Evolutionary conservation across 2,888 invertebrate genomes (phyloP), one percentile per base, ranked within the genome.

Genomic region (Pterobdella sp.): DNA sequence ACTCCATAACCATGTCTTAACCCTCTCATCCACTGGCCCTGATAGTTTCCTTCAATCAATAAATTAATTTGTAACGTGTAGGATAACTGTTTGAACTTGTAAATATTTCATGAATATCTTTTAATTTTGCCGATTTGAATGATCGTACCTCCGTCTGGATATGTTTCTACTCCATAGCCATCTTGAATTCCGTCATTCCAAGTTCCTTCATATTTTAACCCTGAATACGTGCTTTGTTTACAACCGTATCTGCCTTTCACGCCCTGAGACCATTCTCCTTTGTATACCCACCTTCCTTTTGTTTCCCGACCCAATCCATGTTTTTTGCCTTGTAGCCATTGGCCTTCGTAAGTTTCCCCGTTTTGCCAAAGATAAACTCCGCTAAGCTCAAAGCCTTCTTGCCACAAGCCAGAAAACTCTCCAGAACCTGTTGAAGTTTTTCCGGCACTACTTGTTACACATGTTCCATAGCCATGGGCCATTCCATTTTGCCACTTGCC

Each of bases 141-240:
- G 26, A 42, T 35, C 90, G 89, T 85, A 96, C 97, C 97, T 85
- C 95, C 94, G 86, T 98, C 98, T 75, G 96, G 96, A 85, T 98
- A 98, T 75, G 95, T 96, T 86, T 98, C 98, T 69, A 95, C 95
- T 79, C 98, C 98, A 86, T 97, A 98, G 79, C 98, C 98, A 84
- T 98, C 98, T 86, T 98, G 97, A 76, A 96, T 89, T 78, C 97
- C 97, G 80, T 92, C 93, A 79, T 96, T 94, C 98, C 98, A 98
- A 29, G 82, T 82, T 42, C 84, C 84, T 75, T 84, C 84, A 77
- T 84, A 84, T 64, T 81, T 79, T 10, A 83, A 82, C 79, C 92
- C 92, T 76, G 93, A 91, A 76, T 92, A 90, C 76, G 92, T 90
- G 81, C 94, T 94, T 85, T 95, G 93, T 73, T 97, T 88, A 72